A percentile compares a stretch with the other conserved stretches of the same genome.
These are phyloP conservation scores for Morpho achilles DNA, from an alignment of 2,888 invertebrate species.

Conservation along the genomic window DNA sequence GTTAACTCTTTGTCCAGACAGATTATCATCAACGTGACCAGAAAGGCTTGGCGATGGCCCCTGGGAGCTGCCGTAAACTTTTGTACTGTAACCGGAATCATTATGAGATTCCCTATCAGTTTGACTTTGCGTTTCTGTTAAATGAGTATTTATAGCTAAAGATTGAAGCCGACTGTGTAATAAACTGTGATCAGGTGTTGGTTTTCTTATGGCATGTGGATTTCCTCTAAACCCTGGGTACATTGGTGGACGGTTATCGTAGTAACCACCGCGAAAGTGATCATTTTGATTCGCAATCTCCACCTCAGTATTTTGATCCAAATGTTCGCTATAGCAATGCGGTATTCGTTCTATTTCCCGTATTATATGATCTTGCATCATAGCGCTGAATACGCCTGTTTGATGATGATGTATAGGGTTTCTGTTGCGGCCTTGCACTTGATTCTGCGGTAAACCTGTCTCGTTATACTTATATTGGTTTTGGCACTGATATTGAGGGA, in stretches of 20 bases:
- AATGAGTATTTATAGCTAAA: slow-evolving; percentile 69
- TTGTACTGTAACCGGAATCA: slow-evolving; percentile 92
- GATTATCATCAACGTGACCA: slow-evolving; percentile 71
- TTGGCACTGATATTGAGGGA: slow-evolving; percentile 46
- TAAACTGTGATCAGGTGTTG: slow-evolving; percentile 61
- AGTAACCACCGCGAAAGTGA: slow-evolving; percentile 60
- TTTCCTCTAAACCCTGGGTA: slow-evolving; percentile 45
- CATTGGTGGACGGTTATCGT: slow-evolving; percentile 57
- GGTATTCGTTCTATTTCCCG: slow-evolving; percentile 74
- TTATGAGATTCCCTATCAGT: slow-evolving; percentile 85
- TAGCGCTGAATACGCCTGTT: slow-evolving; percentile 69
- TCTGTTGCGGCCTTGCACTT: slow-evolving; percentile 57
- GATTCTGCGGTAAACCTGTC: slow-evolving; percentile 48
- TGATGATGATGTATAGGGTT: slow-evolving; percentile 67
- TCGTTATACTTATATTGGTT: slow-evolving; percentile 57
- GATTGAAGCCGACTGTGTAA: slow-evolving; percentile 70
- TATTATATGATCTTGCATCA: slow-evolving; percentile 75
- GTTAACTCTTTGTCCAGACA: slow-evolving; percentile 61
- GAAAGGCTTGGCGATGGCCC: slow-evolving; percentile 88
- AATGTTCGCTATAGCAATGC: slow-evolving; percentile 68
- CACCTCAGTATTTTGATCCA: slow-evolving; percentile 69
- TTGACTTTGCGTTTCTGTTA: slow-evolving; percentile 71
- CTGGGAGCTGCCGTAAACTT: slow-evolving; percentile 88
- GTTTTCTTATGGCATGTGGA: slow-evolving; percentile 49
- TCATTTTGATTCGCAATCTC: slow-evolving; percentile 71